A percentile compares a stretch with the other conserved stretches of the same genome.
Evolutionary conservation across 1,140 invertebrate genomes (phyloP).

Genomic region (Asobara japonica): DNA sequence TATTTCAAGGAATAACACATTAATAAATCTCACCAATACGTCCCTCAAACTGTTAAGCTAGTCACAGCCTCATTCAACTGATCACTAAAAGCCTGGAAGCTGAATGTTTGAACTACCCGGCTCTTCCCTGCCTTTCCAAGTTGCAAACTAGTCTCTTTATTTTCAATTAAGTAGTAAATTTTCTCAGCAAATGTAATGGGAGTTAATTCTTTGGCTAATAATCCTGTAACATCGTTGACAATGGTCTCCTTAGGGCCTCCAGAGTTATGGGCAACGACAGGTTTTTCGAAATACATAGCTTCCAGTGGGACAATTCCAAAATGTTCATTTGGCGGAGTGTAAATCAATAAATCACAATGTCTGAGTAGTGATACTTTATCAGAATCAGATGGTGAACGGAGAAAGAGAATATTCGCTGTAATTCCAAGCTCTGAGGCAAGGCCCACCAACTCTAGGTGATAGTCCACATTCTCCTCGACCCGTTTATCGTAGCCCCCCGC

Average conservation of each 20-base stretch:
- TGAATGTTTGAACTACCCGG: slow-evolving; percentile 73
- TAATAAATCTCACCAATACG: too few relatives aligned
- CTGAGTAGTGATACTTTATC: slow-evolving; percentile 85
- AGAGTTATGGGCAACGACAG: slow-evolving; percentile 94
- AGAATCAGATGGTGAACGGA: slow-evolving; percentile 87
- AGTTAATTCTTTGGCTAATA: slow-evolving; percentile 75
- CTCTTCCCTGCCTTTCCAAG: slow-evolving; percentile 71
- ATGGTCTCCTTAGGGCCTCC: slow-evolving; percentile 97
- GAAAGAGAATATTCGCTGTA: slow-evolving; percentile 81
- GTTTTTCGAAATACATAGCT: slow-evolving; percentile 94
- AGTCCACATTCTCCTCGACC: slow-evolving; percentile 89
- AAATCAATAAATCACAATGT: slow-evolving; percentile 82
- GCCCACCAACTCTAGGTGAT: slow-evolving; percentile 82
- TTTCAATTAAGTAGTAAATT: slow-evolving; percentile 77
- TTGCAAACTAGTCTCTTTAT: slow-evolving; percentile 67
- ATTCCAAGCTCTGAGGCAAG: slow-evolving; percentile 75
- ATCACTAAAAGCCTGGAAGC: slow-evolving; percentile 72
- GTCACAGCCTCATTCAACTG: slow-evolving; percentile 68
- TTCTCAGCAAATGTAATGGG: slow-evolving; percentile 79
- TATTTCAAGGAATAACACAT: not conserved
- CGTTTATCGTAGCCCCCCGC: slow-evolving; percentile 96
- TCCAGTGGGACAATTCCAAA: slow-evolving; percentile 99
- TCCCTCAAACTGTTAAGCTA: slow-evolving; percentile 46
- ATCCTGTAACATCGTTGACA: slow-evolving; percentile 88
- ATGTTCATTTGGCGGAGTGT: slow-evolving; percentile 97